phyloP scores from a whole-genome alignment of 37 sponge, comb jelly and placozoan species.

The Agelas oroides region DNA sequence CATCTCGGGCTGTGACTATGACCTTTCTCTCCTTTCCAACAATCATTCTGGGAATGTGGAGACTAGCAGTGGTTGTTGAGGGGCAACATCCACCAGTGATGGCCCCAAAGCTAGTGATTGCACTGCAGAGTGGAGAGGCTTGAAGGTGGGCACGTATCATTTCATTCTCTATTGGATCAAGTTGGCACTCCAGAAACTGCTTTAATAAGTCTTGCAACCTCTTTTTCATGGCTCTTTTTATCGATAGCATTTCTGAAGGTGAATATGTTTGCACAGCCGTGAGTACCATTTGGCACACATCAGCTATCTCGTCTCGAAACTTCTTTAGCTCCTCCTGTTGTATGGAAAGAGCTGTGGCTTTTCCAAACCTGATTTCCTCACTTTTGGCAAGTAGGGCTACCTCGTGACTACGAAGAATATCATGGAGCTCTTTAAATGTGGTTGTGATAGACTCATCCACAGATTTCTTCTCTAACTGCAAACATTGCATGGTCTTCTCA shows the following conservation, averaged over 20 bases:
- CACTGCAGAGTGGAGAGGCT: background rate
- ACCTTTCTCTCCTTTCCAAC: slow-evolving; percentile 21
- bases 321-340: slow-evolving; percentile 32
- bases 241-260: slow-evolving; percentile 45
- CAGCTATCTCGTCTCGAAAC: background rate
- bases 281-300: background rate
- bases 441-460: slow-evolving; percentile 12
- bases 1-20: slow-evolving; percentile 10
- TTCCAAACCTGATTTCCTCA: slow-evolving; percentile 21
- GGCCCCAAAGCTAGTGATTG: background rate
- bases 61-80: background rate
- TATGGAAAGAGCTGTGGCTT: slow-evolving; percentile 15
- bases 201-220: slow-evolving; percentile 21
- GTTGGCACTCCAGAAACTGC: slow-evolving; percentile 6
- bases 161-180: slow-evolving; percentile 13
- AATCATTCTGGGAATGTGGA: slow-evolving; percentile 11
- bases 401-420: slow-evolving; percentile 11
- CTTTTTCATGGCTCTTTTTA: slow-evolving; percentile 12
- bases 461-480: slow-evolving; percentile 16
- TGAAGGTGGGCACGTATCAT: background rate
- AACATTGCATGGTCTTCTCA: slow-evolving; percentile 11
- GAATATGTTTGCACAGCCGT: background rate
- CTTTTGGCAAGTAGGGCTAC: slow-evolving; percentile 10
- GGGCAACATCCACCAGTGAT: slow-evolving; percentile 26
- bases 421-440: slow-evolving; percentile 23